Evolutionary conservation across 2,113 vertebrate species (phyloP), one percentile per base, ranked within the genome.

Genomic region (Hydrochoerus hydrochaeris): DNA sequence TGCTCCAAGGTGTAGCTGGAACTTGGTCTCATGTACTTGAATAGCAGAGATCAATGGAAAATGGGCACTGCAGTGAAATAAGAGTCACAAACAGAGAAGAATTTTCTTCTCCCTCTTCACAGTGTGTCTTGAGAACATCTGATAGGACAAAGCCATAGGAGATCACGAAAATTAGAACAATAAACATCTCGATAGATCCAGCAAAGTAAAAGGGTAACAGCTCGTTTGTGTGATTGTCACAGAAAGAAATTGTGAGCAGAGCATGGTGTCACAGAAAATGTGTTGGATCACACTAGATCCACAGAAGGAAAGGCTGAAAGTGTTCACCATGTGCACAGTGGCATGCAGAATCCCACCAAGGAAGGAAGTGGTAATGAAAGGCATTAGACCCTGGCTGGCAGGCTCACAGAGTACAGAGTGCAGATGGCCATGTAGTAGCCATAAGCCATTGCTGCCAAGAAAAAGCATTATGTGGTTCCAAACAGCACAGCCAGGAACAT

Each of bases 221-320:
- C 46, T 97, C 95, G 41, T 98, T 96, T 16, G 83, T 8, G 4
- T n/a, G 67, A 3, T 93, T 96, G 16, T 97, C 95, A 20, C n/a
- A n/a, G 46, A 93, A 98, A 0, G 98, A 97, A 69, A 98, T 90
- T 3, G 94, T 84, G 5, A 98, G 58, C 1, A 97, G 91, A 30
- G 97, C 96, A 32, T 95, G 96, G 2, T 94, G 17, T 97, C 98
- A 86, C 98, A n/a, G n/a, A n/a, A 98, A 44, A 98, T 52, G 46
- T 98, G 96, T 20, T 73, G 95, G 3, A 98, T 78, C 54, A 92
- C 54, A 52, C 97, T 96, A 20, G 85, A 91, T 0, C 26, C 58
- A 67, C 97, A 98, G 88, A 96, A 98, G 22, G 92, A 94, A 32
- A 98, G 81, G 41, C 38, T 83, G 38, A 98, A 97, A 0, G 95